phyloP scores from a whole-genome alignment of 2,888 invertebrate genomes.

The Cantharis flavilabris region DNA sequence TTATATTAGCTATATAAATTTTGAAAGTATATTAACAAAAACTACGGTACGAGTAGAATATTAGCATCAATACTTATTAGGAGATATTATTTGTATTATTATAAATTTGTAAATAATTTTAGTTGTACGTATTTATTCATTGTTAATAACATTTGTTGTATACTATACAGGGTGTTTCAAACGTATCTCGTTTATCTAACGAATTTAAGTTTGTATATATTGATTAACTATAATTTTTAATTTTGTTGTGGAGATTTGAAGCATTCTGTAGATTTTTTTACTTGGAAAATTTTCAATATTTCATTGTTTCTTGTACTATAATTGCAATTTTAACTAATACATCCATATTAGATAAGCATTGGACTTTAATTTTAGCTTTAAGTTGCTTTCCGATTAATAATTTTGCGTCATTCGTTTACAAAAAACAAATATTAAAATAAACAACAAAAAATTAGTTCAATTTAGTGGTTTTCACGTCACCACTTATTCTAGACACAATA shows the following conservation, averaged over 20 bases:
- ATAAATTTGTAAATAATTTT: not conserved
- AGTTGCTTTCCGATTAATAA: not conserved
- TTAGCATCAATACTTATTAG: not conserved
- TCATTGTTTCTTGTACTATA: not conserved
- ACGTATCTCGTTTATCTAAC: not conserved
- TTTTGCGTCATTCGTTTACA: slow-evolving; percentile 1
- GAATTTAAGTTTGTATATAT: not conserved
- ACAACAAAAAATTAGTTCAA: not conserved
- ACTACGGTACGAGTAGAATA: not conserved
- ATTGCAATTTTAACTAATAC: slow-evolving; percentile 45
- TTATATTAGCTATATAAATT: not conserved
- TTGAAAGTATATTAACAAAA: not conserved
- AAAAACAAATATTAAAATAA: not conserved
- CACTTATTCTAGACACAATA: slow-evolving; percentile 6
- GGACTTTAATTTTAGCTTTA: not conserved
- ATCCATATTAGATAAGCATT: slow-evolving; percentile 23
- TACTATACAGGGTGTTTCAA: not conserved
- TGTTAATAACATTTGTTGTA: not conserved
- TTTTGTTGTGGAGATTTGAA: not conserved
- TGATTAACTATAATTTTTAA: not conserved
- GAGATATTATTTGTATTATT: not conserved
- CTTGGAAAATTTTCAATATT: not conserved
- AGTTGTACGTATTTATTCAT: not conserved
- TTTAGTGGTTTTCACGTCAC: slow-evolving; percentile 3
- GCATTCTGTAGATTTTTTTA: not conserved